Evolutionary conservation across 2,888 invertebrate species (phyloP), one percentile per base, ranked within the genome.

Genomic region (Clusia tigrina): DNA sequence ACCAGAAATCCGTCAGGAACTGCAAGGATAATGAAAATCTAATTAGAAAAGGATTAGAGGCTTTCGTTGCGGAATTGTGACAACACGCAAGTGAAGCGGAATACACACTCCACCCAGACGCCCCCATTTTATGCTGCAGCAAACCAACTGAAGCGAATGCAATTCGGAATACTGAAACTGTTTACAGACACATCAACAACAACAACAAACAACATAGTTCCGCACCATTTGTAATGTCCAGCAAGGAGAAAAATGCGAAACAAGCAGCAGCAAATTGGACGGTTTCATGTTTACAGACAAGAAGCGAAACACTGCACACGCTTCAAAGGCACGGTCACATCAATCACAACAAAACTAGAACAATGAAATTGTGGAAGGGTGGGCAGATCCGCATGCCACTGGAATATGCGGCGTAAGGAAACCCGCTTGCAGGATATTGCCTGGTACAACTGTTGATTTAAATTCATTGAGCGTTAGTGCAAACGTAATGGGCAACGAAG

Each of bases 11-110:
- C 62, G 58, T 58, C 42, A 42, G 10, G n/a, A 10, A 10, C n/a
- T 3, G 5, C 24, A 55, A 59, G 63, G 58, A 63, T 59, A 63
- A 59, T 63, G 59, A 17, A 58, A 63, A 63, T 59, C 59, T 63
- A 63, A 63, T 63, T 63, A 63, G 59, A 59, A 63, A 59, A 38
- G 63, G 63, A 63, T 63, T 63, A 63, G 37, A 42, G 42, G 37
- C 6, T 32, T 32, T 6, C 32, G 32, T 12, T 32, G 32, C 6
- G 6, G 32, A 32, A 6, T 9, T 32, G 32, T 32, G 32, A 32
- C 32, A 32, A 9, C 32, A 32, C n/a, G n/a, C n/a, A n/a, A n/a
- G 32, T 9, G 32, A 6, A 32, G 6, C 32, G 12, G 32, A 32
- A 32, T 32, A 12, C 6, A 32, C 6, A 6, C 32, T 9, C 32